Evolutionary conservation across 2,888 invertebrate genomes (phyloP), one percentile per base, ranked within the genome.

Genomic region (Melinopterus prodromus): DNA sequence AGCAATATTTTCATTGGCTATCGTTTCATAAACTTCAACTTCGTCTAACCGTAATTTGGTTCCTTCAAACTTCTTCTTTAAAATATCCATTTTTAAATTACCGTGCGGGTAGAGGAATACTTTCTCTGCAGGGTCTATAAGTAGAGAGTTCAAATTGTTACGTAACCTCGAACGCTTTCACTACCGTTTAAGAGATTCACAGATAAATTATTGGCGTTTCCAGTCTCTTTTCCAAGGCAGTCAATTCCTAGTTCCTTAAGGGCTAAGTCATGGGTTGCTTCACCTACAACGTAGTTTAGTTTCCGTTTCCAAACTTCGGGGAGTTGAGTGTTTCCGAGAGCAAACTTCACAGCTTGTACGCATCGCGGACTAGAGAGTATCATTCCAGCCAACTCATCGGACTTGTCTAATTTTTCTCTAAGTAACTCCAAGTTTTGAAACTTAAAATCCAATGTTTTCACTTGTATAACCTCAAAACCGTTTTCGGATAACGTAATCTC

Each of bases 281-380:
- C 91, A 79, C 92, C 92, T 6, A 92, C 92, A 77, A 90, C 89
- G 85, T 90, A 91, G 87, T 90, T 90, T 85, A 87, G 86, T 87
- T 90, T 90, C 74, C 87, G 82, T 78, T 86, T 87, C 91, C 91
- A 91, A 84, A 87, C 85, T 6, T 74, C 26, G 35, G 77, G 6
- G 14, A 84, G 37, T 36, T 77, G 71, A 16, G 74, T 72, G 71
- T 86, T 85, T 80, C 88, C 86, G 81, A 90, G 83, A 14, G 91
- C 89, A 83, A 89, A 86, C 71, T 86, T 85, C 2, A 90, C 88
- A 3, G 91, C 91, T 82, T 90, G 88, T 9, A 92, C 90, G 84
- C 91, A 91, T 38, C 92, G 88, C 0, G 92, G 92, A 85, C 92
- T 92, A 1, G 92, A 91, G 79, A 92, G 91, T 5, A 92, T 88